phyloP scores from a whole-genome alignment of 2,113 vertebrate species.

The Rallus limicola region DNA sequence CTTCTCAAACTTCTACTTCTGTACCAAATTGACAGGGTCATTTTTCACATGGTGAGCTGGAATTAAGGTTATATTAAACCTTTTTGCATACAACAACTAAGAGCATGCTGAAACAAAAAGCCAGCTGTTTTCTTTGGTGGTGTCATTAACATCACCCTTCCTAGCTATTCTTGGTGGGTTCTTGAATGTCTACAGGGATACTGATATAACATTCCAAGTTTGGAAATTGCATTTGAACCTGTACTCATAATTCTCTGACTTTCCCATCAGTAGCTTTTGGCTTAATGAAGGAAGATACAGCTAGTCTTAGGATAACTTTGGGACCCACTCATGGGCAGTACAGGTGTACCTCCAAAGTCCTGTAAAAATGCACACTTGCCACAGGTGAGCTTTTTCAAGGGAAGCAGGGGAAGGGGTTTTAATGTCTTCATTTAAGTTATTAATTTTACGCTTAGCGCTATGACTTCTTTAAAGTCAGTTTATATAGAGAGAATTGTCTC shows the following conservation, averaged over 20 bases:
- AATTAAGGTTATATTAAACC: constrained; percentile 71
- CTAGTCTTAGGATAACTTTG: background rate
- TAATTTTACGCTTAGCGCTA: background rate
- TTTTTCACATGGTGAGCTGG: constrained; percentile 72
- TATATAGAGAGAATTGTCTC: background rate
- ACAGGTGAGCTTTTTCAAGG: background rate
- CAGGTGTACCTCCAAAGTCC: background rate
- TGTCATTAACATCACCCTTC: constrained; percentile 49
- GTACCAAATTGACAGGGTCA: constrained; percentile 66
- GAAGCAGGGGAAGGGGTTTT: background rate
- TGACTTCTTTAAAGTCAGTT: background rate
- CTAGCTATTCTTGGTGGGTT: constrained; percentile 20
- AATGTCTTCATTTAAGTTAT: background rate
- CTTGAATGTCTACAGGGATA: constrained; percentile 16
- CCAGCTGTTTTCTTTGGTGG: background rate
- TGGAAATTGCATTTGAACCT: constrained; percentile 14
- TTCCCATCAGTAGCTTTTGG: background rate
- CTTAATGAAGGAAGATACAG: background rate
- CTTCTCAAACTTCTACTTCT: constrained; percentile 61
- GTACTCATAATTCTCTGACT: background rate
- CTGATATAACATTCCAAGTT: constrained; percentile 16
- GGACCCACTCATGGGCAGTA: background rate
- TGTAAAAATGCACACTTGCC: background rate
- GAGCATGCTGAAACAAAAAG: constrained; percentile 10
- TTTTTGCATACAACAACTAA: constrained; percentile 63